Base-by-base conservation (phyloP, 2,113 vertebrate species). In the Hystrix cristata region DNA sequence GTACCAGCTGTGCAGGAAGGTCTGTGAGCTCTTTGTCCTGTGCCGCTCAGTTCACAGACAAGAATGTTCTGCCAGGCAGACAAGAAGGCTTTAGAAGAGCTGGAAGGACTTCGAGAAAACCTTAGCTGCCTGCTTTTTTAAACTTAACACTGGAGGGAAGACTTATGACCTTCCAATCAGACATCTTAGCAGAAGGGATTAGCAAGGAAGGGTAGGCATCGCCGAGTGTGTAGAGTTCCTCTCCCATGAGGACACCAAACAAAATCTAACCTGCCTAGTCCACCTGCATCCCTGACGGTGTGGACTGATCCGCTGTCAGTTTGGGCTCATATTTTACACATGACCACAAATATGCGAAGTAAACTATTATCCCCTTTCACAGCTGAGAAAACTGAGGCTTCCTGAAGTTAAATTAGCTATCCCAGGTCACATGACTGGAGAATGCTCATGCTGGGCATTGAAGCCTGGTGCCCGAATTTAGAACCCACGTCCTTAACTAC, bases 261-360 rank as follows among this genome's bases (percentile, higher is more conserved):
- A 82, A n/a, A 18, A 78, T 18, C 53, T 48, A 51, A 48, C 29
- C 21, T 18, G 16, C 23, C 55, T 34, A 16, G 1, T 29, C 60
- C 2, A 0, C 21, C n/a, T 4, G 15, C 27, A 4, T 53, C 55
- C 51, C 43, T 23, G 18, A 2, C 16, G 0, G 0, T 8, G 31
- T 7, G 19, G 23, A 38, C 0, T 0, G 21, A 76, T 18, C 67
- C 81, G 11, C 3, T 2, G 0, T 46, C 29, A 55, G 72, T 9
- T 31, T 67, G 59, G 81, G 60, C 13, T 83, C 48, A 13, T 21
- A 48, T 34, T 76, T 91, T 48, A 43, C 18, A 2, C 13, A 46
- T 78, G 15, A 57, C 27, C 1, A 48, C 19, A n/a, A 48, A 65
- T 12, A 9, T 38, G 18, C 11, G 27, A 57, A 15, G 48, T 8